Base-by-base conservation (phyloP, 2,888 invertebrate genomes). In the Hermaeophaga mercurialis region DNA sequence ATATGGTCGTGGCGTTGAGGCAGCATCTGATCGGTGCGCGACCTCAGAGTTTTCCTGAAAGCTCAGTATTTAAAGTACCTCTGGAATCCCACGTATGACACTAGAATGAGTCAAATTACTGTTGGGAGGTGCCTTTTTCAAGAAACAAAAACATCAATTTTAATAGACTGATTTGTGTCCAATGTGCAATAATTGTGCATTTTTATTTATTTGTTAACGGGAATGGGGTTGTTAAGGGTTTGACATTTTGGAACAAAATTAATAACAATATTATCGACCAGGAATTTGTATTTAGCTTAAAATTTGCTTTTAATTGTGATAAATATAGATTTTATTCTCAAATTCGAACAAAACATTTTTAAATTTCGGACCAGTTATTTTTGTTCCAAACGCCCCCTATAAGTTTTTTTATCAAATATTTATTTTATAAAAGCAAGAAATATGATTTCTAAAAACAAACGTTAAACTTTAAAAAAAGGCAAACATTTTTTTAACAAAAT, bases 71-170 rank as follows among this genome's bases (percentile, higher is more conserved):
- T 61, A 82, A 82, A 69, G 80, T 83, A 65, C 83, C 84, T 39
- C 75, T 84, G 12, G 84, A 84, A 75, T 83, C 83, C 71, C 83
- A 83, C 69, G 83, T 84, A 49, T 84, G 75, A 79, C 7, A 3
- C 14, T 9, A 12, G n/a, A 6, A 31, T 12, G 31, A 31, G 31
- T 31, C 12, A 31, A 3, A 12, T 5, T 6, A 43, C 14, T 43
- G 43, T 26, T n/a, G 22, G 12, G 50, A 52, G 52, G 52, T 52
- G 52, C 52, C 52, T 52, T 50, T 12, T 19, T 34, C 33, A 44
- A 22, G 15, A 26, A 49, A 50, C 56, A 12, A 22, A 54, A 57
- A 59, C 59, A 57, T 54, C 56, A 57, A 58, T 54, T 46, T 43
- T 33, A 19, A 54, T 39, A 53, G 58, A 58, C 58, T 58, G 58